A percentile compares a stretch with the other conserved stretches of the same genome.
Evolutionary conservation across 2,113 vertebrate genomes (phyloP).

Genomic region (Chlorocebus sabaeus): DNA sequence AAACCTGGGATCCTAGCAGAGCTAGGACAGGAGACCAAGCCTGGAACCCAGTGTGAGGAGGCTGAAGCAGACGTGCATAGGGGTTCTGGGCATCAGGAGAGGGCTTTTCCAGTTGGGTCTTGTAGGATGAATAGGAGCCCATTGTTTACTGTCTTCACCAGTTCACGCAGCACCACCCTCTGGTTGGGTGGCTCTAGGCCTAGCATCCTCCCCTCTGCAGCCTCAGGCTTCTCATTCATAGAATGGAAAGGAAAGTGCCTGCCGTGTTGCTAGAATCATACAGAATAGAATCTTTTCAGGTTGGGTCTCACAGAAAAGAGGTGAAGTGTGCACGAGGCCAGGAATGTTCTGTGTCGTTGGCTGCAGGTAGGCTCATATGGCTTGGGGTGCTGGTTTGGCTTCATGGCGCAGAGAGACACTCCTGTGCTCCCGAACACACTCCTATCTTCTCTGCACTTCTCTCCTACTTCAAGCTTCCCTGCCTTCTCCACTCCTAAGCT

Average conservation of each 20-base stretch:
- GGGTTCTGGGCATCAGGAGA: not conserved
- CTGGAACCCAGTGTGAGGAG: not conserved
- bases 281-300: not conserved
- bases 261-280: not conserved
- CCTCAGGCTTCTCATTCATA: not conserved
- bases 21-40: not conserved
- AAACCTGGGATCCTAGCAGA: not conserved
- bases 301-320: not conserved
- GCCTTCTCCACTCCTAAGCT: not conserved
- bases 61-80: not conserved
- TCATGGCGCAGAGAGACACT: not conserved
- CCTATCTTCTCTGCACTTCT: not conserved
- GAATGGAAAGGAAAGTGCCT: not conserved
- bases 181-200: not conserved
- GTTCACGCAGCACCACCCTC: rapidly evolving
- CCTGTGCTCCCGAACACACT: not conserved
- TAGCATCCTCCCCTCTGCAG: not conserved
- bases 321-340: not conserved
- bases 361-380: not conserved
- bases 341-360: not conserved
- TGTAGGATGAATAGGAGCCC: not conserved
- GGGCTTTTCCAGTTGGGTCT: not conserved
- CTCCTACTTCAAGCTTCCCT: not conserved
- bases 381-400: not conserved
- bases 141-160: no score